Base-by-base conservation (phyloP, 2,797 vertebrate species). In the Rhinophrynus dorsalis region DNA sequence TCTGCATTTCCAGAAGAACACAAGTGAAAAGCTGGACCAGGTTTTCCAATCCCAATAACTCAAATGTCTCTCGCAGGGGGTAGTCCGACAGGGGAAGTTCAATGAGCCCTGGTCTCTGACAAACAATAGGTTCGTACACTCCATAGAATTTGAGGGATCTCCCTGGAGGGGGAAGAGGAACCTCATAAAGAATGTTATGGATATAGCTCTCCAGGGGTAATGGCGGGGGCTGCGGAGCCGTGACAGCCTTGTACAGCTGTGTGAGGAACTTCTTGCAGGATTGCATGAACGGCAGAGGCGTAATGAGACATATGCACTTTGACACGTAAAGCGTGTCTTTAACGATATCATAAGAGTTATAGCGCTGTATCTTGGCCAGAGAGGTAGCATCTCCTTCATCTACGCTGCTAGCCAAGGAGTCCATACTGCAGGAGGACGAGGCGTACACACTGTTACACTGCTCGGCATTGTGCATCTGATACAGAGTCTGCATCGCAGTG, bases 141-240 rank as follows among this genome's bases (percentile, higher is more conserved):
- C 95, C 95, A 0, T 97, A 95, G 76, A 99, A 99, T 78, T 95
- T 94, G 59, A 99, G 85, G 0, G 97, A 98, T 65, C 95, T 89
- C 2, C 97, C 97, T 0, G 95, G 95, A 0, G 96, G 93, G 0
- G 96, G 97, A 58, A 98, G 84, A 1, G 96, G 97, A 27, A 99
- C 97, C 83, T 99, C 97, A 0, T 96, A 98, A 51, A 99, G 92
- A 76, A 99, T 89, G 67, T 99, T 99, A 76, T 99, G 92, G 82
- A 99, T 90, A 79, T 99, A 99, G 86, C 97, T 99, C 79, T 99
- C 97, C 56, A 99, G 81, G 0, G 97, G 96, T 26, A 99, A 87
- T 1, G 97, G 96, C 0, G 96, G 96, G 0, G 96, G 93, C 37
- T 92, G 91, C 69, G 89, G 90, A 0, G 94, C 95, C 0, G 87